A percentile compares a stretch with the other conserved stretches of the same genome.
Evolutionary conservation across 2,888 invertebrate genomes (phyloP).

Genomic region (Lomographa bimaculata): DNA sequence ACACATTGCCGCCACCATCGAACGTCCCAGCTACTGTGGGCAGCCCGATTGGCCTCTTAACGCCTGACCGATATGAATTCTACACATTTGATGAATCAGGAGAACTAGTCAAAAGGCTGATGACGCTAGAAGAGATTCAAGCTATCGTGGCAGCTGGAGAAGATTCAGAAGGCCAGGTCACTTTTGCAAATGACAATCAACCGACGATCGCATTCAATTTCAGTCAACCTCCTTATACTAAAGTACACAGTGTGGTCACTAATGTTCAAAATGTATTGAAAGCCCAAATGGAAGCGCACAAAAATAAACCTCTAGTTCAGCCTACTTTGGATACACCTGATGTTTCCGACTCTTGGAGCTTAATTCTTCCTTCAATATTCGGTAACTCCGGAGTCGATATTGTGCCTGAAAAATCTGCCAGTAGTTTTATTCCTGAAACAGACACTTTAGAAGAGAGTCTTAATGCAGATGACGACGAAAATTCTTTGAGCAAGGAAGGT

Average conservation of each 20-base stretch:
- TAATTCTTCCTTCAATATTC: conserved; percentile 91
- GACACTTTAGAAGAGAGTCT: conserved; percentile 63
- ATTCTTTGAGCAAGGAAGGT: conserved; percentile 61
- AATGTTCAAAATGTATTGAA: conserved; percentile 93
- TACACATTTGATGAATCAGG: conserved; percentile 94
- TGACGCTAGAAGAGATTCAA: conserved; percentile 93
- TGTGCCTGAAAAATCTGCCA: conserved; percentile 77
- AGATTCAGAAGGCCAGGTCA: conserved; percentile 84
- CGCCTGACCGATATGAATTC: conserved; percentile 93
- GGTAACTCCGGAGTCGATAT: conserved; percentile 87
- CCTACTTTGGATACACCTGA: conserved; percentile 87
- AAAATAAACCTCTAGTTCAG: conserved; percentile 70
- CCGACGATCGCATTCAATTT: conserved; percentile 74
- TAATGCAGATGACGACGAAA: conserved; percentile 44
- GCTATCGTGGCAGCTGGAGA: conserved; percentile 93
- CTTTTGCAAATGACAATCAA: conserved; percentile 75
- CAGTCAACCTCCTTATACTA: conserved; percentile 84
- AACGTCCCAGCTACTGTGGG: conserved; percentile 85
- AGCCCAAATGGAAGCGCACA: conserved; percentile 88
- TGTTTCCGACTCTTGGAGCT: conserved; percentile 90
- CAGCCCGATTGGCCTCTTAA: conserved; percentile 91
- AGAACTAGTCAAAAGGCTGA: conserved; percentile 90
- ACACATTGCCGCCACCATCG: conserved; percentile 86
- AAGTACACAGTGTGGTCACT: conserved; percentile 91
- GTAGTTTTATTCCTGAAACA: conserved; percentile 67